A percentile compares a stretch with the other conserved stretches of the same genome.
Conservation (phyloP, 1,140 invertebrate genomes). For the Drosophila eugracilis region DNA sequence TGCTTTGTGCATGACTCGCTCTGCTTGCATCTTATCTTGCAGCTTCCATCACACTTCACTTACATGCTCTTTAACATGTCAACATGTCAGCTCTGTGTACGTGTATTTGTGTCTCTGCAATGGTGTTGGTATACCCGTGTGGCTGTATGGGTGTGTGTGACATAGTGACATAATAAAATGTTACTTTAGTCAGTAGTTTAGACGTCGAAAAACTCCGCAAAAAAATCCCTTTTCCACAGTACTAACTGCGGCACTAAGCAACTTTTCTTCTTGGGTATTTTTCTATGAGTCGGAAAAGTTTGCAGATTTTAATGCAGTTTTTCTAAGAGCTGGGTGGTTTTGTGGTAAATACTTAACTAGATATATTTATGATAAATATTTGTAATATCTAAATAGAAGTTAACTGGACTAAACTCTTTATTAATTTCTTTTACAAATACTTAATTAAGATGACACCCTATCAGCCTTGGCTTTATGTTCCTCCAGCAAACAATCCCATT, state of each 20-base stretch:
- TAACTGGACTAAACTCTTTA: background rate
- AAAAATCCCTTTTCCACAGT: constrained; percentile 35
- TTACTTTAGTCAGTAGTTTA: constrained; percentile 69
- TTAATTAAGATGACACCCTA: constrained; percentile 12
- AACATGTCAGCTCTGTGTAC: constrained; percentile 58
- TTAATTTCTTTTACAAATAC: background rate
- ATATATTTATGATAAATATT: too few species aligned
- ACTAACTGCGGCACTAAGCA: constrained; percentile 5
- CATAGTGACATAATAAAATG: constrained; percentile 82
- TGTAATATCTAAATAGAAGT: too few species aligned
- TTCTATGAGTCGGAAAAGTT: constrained; percentile 1
- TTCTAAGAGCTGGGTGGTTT: background rate
- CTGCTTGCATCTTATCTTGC: constrained; percentile 48
- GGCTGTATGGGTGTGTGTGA: constrained; percentile 42
- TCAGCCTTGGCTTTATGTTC: background rate
- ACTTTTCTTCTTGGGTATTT: constrained; percentile 9
- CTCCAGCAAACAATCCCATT: background rate
- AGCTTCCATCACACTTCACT: constrained; percentile 82
- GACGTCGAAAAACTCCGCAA: constrained; percentile 43
- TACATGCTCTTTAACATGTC: constrained; percentile 81
- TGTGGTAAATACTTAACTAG: background rate
- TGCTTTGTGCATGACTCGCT: constrained; percentile 19
- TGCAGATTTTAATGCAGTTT: constrained; percentile 1
- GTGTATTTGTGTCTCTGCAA: background rate
- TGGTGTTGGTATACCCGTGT: constrained; percentile 12